A percentile compares a stretch with the other conserved stretches of the same genome.
Evolutionary conservation across 2,113 vertebrate genomes (phyloP).

Genomic region (Lampris megalopsis): DNA sequence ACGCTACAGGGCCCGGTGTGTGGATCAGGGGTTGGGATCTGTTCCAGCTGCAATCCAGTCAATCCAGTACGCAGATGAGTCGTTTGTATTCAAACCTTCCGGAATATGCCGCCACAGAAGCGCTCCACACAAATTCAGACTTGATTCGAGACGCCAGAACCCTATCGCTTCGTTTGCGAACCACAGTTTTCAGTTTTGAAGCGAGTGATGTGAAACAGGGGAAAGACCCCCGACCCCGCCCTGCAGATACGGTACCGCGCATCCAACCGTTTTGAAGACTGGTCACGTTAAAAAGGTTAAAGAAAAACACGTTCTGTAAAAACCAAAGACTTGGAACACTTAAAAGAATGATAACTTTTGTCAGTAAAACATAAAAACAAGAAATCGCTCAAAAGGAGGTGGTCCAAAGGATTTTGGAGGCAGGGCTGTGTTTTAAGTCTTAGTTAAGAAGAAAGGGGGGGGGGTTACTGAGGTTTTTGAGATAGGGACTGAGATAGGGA

Average conservation of each 20-base stretch:
- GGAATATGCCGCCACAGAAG: too few species aligned
- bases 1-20: conserved; percentile 5
- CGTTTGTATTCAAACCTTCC: neutral
- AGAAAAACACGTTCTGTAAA: conserved; percentile 47
- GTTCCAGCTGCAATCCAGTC: neutral
- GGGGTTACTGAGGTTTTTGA: neutral
- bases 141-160: too few species aligned
- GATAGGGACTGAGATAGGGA: conserved; percentile 1
- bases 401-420: conserved; percentile 4
- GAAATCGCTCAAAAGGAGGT: conserved; percentile 21
- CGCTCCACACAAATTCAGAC: too few species aligned
- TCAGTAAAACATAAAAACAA: conserved; percentile 33
- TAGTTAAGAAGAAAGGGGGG: neutral
- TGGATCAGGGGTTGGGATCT: neutral
- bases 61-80: neutral
- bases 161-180: too few species aligned
- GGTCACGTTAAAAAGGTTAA: conserved; percentile 40
- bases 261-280: conserved; percentile 12
- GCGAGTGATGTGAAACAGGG: neutral
- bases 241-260: conserved; percentile 21
- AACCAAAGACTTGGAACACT: conserved; percentile 28
- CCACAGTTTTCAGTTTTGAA: neutral
- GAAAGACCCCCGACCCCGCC: neutral
- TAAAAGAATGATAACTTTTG: conserved; percentile 8
- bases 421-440: too few species aligned